Evolutionary conservation across 2,113 vertebrate genomes (phyloP), one percentile per base, ranked within the genome.

Genomic region (Cheirogaleus medius): DNA sequence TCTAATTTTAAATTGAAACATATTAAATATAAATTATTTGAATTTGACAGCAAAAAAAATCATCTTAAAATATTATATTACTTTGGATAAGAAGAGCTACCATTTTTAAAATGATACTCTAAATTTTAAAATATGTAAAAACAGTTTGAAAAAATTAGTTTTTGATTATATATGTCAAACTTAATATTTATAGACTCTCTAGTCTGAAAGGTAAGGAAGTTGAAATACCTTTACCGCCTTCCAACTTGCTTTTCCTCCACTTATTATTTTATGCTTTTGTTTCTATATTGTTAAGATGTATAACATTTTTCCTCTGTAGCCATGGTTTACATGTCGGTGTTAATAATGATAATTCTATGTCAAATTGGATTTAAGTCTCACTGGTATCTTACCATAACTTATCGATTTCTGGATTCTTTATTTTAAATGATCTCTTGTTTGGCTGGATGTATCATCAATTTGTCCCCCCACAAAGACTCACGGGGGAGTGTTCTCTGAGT

Each of bases 401-500:
- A 25, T 58, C 14, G 6, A 44, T 71, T 84, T 90, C 66, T 68
- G 4, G 60, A 5, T 91, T 76, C 27, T 86, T 93, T 39, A 52
- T 91, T 68, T 87, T 82, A 82, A 82, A 66, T 91, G 52, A n/a
- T 42, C 32, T 69, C 66, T 56, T 88, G 44, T 90, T 84, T 95
- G 80, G 29, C 37, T 34, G 71, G 34, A 47, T 77, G 34, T 77
- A 68, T 39, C n/a, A 82, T 52, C 44, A 64, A 1, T 88, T 37
- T 25, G 17, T 34, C 15, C 6, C 17, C 17, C 15, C 52, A 18
- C n/a, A 84, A 90, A 84, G 47, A 25, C 5, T 66, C n/a, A 44
- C 8, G 1, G 8, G 27, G 8, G 27, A 52, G 9, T 90, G 34
- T 76, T 66, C 78, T 60, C 47, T 90, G 93, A 83, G 18, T 58